Percentiles rank a stretch among this genome's conserved stretches.
phyloP scores from a whole-genome alignment of 2,888 invertebrate genomes.

The Holacanthella duospinosa region DNA sequence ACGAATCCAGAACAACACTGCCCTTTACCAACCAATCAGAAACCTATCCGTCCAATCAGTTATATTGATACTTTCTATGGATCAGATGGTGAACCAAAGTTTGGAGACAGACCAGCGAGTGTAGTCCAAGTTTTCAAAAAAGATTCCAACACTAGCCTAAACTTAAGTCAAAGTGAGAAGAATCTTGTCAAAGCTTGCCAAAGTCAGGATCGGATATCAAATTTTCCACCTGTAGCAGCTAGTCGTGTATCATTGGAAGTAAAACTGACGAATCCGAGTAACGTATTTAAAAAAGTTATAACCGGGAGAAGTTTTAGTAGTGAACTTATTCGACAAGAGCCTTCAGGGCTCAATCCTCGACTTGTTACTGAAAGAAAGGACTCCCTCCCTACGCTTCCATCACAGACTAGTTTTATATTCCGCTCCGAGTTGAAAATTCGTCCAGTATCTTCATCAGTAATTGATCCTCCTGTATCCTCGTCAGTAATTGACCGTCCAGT shows the following conservation, averaged over 20 bases:
- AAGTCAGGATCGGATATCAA: too few relatives aligned
- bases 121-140: conserved; percentile 10
- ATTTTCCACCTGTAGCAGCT: neutral
- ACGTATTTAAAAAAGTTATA: neutral
- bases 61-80: conserved; percentile 1
- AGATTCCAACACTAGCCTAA: neutral
- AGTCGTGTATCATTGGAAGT: neutral
- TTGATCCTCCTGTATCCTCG: too few relatives aligned
- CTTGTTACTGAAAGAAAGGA: neutral
- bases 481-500: too few relatives aligned
- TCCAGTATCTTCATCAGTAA: too few relatives aligned
- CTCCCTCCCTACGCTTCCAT: neutral
- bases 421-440: too few relatives aligned
- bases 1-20: neutral
- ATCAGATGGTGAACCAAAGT: conserved; percentile 1
- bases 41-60: neutral
- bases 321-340: neutral
- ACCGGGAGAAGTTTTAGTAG: neutral
- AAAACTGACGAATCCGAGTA: neutral
- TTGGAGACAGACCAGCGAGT: conserved; percentile 9
- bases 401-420: too few relatives aligned
- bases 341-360: neutral
- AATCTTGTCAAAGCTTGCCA: neutral
- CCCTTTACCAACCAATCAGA: neutral
- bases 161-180: neutral